Percentiles rank a stretch among this genome's conserved stretches.
phyloP scores from a whole-genome alignment of 2,113 vertebrate genomes.

The Tupaia tana region DNA sequence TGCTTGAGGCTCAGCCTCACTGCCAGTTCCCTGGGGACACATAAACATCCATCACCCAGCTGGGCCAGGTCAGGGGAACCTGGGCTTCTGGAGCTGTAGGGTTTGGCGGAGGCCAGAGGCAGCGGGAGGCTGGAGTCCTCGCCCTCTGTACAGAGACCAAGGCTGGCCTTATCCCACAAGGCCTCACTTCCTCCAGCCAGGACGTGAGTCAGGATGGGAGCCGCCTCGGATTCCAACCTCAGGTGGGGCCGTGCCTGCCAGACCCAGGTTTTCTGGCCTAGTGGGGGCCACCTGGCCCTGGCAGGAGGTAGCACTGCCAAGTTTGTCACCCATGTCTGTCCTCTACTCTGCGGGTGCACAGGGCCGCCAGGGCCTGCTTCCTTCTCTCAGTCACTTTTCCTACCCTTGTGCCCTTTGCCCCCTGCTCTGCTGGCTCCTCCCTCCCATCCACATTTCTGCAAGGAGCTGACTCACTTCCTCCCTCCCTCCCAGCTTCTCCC shows the following conservation, averaged over 20 bases:
- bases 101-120: slow-evolving; percentile 8
- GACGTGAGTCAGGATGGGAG: slow-evolving; percentile 53
- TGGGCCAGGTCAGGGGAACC: background rate
- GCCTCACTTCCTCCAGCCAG: background rate
- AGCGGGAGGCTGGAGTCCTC: background rate
- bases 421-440: slow-evolving; percentile 58
- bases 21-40: background rate
- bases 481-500: slow-evolving; percentile 7
- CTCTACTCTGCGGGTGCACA: background rate
- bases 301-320: background rate
- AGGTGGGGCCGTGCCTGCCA: slow-evolving; percentile 67
- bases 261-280: background rate
- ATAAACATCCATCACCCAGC: background rate
- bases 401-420: slow-evolving; percentile 58
- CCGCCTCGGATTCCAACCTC: slow-evolving; percentile 60
- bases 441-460: slow-evolving; percentile 59
- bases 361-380: background rate
- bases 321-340: background rate
- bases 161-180: slow-evolving; percentile 14
- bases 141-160: background rate
- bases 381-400: slow-evolving; percentile 60
- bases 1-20: background rate
- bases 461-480: slow-evolving; percentile 81
- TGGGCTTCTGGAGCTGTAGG: background rate
- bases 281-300: background rate